Evolutionary conservation across 2,888 invertebrate species (phyloP).

Genomic region (Sthenelais limicola): DNA sequence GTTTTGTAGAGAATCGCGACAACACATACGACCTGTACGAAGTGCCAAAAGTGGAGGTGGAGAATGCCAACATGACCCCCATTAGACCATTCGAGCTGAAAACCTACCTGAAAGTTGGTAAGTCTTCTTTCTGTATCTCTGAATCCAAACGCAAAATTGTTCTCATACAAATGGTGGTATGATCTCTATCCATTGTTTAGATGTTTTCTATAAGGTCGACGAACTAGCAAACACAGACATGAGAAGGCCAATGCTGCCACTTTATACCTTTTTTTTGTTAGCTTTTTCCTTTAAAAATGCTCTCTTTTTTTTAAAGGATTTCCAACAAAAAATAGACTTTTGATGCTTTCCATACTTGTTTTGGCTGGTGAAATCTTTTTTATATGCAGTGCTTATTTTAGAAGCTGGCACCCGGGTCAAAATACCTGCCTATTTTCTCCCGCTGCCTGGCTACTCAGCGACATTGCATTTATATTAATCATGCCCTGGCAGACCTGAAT

Average conservation of each 20-base stretch:
- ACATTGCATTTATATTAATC: no score
- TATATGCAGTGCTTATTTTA: no score
- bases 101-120: constrained; percentile 79
- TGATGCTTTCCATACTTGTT: no score
- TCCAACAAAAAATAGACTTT: no score
- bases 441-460: no score
- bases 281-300: not conserved
- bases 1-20: constrained; percentile 78
- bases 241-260: not conserved
- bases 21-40: constrained; percentile 76
- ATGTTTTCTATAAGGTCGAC: not conserved
- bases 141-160: no score
- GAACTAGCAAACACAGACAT: not conserved
- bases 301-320: not conserved
- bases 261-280: not conserved
- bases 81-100: constrained; percentile 78
- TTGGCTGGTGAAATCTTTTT: no score
- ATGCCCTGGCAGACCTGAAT: no score
- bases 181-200: not conserved
- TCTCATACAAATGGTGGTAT: not conserved
- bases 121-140: no score
- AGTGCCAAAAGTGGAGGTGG: constrained; percentile 63
- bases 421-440: no score
- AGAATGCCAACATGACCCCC: constrained; percentile 63
- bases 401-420: no score